Base-by-base conservation (phyloP, 2,888 invertebrate genomes). In the Chrysina gloriosa region DNA sequence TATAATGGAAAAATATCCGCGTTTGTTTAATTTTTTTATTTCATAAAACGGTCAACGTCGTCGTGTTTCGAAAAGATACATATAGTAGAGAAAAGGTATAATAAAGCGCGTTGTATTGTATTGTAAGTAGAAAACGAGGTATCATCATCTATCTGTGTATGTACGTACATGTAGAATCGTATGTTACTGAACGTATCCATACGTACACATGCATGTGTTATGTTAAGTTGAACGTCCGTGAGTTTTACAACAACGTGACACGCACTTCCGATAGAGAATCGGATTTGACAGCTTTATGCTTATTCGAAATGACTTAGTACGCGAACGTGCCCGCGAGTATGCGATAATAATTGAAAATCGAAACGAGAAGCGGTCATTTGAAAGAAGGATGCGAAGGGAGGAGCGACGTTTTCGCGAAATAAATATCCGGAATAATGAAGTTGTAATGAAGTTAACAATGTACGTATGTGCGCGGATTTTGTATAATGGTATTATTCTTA, bases 241-340 rank as follows among this genome's bases (percentile, higher is more conserved):
- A 21, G 45, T 47, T 45, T 45, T 47, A 31, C 21, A n/a, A 3
- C 50, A 58, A 58, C 39, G 19, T n/a, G 39, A 74, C 72, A 72
- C 71, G 70, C 74, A 73, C 72, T 73, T 76, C 76, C 76, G 69
- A 65, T 65, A 63, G 68, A 69, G 66, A 70, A 71, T 75, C 69
- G 74, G 11, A 25, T 58, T 58, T 58, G 50, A 50, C 50, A 50
- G 50, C 21, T 45, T 45, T 45, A 45, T 45, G 19, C n/a, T 7
- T 9, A 45, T 14, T 9, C 45, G 19, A 45, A 45, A 45, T 45
- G 45, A 19, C 45, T 45, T 45, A 45, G 45, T 45, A 19, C 21
- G 45, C 21, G 21, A 9, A 19, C 21, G 45, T 21, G 45, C 21
- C 7, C 9, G 19, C 45, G 3, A 21, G 45, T 1, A 45, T 19